Percentiles rank a stretch among this genome's conserved stretches.
Evolutionary conservation across 2,113 vertebrate genomes (phyloP).

Genomic region (Mellivora capensis): DNA sequence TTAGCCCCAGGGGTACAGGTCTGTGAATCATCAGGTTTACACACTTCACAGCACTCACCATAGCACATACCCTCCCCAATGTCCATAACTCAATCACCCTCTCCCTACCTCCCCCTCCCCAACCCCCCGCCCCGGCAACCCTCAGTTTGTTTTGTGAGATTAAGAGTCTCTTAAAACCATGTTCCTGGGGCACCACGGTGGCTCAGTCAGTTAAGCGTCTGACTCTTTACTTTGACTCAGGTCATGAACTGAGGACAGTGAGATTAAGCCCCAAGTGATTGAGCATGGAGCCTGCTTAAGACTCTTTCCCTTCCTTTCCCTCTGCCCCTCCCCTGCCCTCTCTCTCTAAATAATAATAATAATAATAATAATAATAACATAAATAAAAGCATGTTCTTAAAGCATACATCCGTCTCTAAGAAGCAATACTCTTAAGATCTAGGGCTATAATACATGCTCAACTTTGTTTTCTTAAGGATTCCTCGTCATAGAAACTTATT

Average conservation of each 20-base stretch:
- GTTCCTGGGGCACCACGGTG: background rate
- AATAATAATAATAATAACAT: no score
- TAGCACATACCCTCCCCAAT: no score
- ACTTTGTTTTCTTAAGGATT: background rate
- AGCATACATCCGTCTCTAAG: background rate
- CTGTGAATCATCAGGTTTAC: no score
- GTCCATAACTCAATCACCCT: no score
- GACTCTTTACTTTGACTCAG: background rate
- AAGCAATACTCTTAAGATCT: conserved; percentile 24
- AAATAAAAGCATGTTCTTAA: background rate
- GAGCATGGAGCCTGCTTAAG: background rate
- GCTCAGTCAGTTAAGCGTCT: background rate
- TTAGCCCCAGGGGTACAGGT: no score
- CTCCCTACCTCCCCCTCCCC: no score
- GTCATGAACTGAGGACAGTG: background rate
- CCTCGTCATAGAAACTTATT: background rate
- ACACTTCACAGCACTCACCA: no score
- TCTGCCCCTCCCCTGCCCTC: background rate
- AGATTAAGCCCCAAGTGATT: background rate
- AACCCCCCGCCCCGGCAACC: no score
- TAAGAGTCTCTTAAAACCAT: background rate
- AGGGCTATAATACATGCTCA: background rate
- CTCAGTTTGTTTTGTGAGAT: no score
- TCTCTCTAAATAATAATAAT: background rate
- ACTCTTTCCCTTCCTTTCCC: background rate